phyloP scores from a whole-genome alignment of 2,797 vertebrate species.

The Poeciliopsis infans region DNA sequence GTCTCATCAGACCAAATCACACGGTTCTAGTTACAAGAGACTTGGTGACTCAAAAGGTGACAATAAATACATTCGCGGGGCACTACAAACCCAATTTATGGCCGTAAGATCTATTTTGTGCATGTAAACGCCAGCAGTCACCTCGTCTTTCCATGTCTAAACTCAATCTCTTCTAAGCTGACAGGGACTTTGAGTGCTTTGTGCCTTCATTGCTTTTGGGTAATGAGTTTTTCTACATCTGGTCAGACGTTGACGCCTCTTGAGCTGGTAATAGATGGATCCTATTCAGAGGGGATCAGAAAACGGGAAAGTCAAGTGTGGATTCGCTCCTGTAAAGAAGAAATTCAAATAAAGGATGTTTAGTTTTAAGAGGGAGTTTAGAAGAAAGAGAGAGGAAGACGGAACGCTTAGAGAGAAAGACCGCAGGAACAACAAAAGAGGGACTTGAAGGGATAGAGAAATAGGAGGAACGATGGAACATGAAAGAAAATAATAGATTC shows the following conservation, averaged over 20 bases:
- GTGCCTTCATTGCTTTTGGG: background rate
- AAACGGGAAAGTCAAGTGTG: background rate
- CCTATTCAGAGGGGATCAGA: background rate
- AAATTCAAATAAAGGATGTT: background rate
- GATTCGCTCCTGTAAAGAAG: background rate
- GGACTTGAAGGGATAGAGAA: background rate
- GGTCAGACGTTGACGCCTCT: background rate
- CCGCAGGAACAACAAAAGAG: background rate
- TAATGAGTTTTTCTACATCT: constrained; percentile 6
- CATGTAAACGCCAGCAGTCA: background rate
- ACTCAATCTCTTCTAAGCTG: background rate
- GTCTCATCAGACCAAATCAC: background rate
- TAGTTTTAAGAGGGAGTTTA: background rate
- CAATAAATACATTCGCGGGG: background rate
- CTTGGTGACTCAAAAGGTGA: background rate
- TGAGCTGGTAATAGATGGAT: background rate
- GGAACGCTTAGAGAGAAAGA: background rate
- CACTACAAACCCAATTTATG: background rate
- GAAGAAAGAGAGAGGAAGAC: background rate
- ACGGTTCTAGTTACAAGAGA: background rate
- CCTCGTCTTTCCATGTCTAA: background rate
- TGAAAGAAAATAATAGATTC: background rate
- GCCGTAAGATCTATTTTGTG: background rate
- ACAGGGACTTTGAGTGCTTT: background rate
- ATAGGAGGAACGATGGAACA: background rate